Conservation (phyloP, 2,888 invertebrate genomes). For the Dioctria rufipes region DNA sequence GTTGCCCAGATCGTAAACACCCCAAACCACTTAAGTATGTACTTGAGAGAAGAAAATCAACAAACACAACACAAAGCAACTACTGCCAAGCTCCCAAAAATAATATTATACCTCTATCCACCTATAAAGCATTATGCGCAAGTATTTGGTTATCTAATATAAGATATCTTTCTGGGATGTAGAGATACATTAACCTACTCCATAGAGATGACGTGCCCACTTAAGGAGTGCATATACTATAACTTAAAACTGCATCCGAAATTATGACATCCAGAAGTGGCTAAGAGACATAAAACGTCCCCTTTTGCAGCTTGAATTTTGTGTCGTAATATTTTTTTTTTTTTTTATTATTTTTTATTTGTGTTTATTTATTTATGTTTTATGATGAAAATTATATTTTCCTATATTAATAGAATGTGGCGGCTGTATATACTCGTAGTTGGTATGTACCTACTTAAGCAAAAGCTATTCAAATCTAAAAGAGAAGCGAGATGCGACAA, state of each 20-base stretch:
- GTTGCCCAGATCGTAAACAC: too few species aligned
- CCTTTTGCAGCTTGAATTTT: neutral
- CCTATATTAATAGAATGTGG: neutral
- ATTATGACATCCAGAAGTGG: constrained; percentile 45
- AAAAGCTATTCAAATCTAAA: neutral
- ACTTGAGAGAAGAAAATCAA: too few species aligned
- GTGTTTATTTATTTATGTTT: constrained; percentile 6
- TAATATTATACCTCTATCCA: too few species aligned
- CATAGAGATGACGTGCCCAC: neutral
- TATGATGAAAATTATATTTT: neutral
- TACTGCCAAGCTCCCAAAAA: too few species aligned
- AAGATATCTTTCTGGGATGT: neutral
- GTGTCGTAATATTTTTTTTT: neutral
- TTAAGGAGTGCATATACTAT: neutral
- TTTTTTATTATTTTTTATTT: neutral
- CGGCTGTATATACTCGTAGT: neutral
- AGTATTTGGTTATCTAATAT: neutral
- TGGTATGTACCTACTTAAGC: too few species aligned
- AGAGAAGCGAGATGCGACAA: neutral
- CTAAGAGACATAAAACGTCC: neutral
- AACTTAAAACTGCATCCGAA: constrained; percentile 16
- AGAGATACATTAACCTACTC: neutral
- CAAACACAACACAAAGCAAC: too few species aligned
- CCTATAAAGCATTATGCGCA: neutral
- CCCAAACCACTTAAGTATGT: too few species aligned